Base-by-base conservation (phyloP, 2,797 vertebrate genomes). In the Coregonus ussuriensis region DNA sequence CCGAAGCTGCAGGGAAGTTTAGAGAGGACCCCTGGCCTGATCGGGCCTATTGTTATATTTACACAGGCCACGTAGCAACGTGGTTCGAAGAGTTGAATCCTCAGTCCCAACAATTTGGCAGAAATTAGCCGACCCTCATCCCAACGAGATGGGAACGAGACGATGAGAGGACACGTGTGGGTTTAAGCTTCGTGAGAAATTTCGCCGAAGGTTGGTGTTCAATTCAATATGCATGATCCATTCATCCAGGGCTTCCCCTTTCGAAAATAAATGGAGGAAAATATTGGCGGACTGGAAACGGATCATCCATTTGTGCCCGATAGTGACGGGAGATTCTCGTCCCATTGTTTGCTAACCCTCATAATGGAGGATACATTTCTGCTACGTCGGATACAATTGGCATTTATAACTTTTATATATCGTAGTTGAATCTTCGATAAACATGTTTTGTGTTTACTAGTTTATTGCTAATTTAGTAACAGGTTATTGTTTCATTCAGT, bases 271-370 rank as follows among this genome's bases (percentile, higher is more conserved):
- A 79, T 51, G 65, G 29, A 31, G 41, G 63, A 52, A 52, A 74
- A 66, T 47, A 31, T 76, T 72, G 75, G 80, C 7, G 4, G 18
- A 18, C 16, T 33, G 14, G 79, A 52, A 33, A 63, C 1, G 84
- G 85, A 77, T 87, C 3, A 70, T 79, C 84, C 86, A 82, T 72
- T 84, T 72, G 81, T 83, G 85, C 84, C 79, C 83, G 35, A 71
- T 72, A 3, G 83, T 35, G 88, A 86, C 85, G 84, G 82, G 83
- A 85, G 89, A 83, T 86, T 82, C 89, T 88, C 67, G 67, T 80
- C 88, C 88, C 83, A 91, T 91, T 91, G 89, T 91, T 89, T 86
- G 77, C 73, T 7, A 70, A 21, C n/a, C 68, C 68, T 47, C 68
- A 47, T 70, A 70, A 41, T 70, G 37, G 68, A 70, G 68, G 68